Conservation (phyloP, 1,140 invertebrate species). For the Vollenhovia emeryi region DNA sequence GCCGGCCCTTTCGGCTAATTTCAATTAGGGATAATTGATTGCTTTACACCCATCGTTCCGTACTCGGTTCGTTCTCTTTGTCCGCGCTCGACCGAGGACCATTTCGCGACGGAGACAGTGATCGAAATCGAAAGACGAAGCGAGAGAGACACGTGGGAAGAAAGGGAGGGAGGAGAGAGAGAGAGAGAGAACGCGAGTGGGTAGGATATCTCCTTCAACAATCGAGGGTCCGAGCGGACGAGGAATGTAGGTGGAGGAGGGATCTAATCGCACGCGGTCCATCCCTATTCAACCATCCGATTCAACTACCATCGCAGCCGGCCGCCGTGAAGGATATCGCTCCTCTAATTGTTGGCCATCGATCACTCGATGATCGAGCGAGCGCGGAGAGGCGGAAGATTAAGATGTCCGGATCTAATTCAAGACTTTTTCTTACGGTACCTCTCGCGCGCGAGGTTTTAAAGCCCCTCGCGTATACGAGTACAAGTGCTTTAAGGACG, state of each 20-base stretch:
- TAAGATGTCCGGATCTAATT: conserved; percentile 6
- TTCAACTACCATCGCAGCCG: conserved; percentile 52
- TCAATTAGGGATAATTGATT: conserved; percentile 63
- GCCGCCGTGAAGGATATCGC: conserved; percentile 64
- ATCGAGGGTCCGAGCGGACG: conserved; percentile 21
- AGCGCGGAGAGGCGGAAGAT: conserved; percentile 3
- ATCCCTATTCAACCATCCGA: conserved; percentile 57
- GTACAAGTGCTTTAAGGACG: not conserved
- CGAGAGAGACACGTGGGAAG: not conserved
- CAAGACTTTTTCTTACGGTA: not conserved
- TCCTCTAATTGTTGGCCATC: conserved; percentile 63
- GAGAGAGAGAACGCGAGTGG: not conserved
- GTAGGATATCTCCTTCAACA: conserved; percentile 51
- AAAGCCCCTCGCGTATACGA: not conserved
- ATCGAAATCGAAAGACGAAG: conserved; percentile 12
- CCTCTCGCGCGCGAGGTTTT: not conserved
- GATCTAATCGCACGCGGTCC: conserved; percentile 69
- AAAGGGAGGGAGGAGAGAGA: not conserved
- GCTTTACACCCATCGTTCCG: conserved; percentile 59
- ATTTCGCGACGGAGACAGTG: conserved; percentile 31
- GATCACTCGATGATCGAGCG: conserved; percentile 53
- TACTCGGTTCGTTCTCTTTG: conserved; percentile 45
- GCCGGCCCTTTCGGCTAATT: conserved; percentile 55
- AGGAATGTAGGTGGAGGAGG: not conserved
- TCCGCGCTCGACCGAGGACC: conserved; percentile 1